phyloP scores from a whole-genome alignment of 2,797 vertebrate species.

The Sebastiscus tertius region DNA sequence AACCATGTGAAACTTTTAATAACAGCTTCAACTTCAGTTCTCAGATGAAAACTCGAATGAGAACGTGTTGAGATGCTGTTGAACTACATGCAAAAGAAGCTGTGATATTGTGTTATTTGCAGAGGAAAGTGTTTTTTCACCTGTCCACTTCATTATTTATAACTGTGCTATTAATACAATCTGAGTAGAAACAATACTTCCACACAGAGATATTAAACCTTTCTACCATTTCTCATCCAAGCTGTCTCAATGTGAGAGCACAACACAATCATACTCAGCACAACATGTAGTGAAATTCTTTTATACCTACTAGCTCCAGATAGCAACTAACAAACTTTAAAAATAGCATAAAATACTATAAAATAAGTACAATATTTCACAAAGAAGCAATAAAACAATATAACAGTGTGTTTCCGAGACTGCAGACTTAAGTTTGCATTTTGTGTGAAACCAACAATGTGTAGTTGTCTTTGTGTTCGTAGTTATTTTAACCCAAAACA shows the following conservation, averaged over 20 bases:
- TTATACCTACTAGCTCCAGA: neutral
- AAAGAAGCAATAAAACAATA: neutral
- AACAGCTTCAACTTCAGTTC: neutral
- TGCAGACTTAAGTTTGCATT: too few species aligned
- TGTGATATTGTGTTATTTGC: neutral
- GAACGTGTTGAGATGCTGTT: slow-evolving; percentile 3
- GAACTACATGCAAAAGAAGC: neutral
- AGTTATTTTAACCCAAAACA: too few species aligned
- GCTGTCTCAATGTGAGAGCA: neutral
- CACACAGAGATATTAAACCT: neutral
- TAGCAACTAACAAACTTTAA: neutral
- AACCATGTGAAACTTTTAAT: neutral
- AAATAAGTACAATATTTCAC: neutral
- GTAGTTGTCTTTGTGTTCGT: too few species aligned
- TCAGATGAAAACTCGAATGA: neutral
- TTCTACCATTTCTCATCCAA: neutral
- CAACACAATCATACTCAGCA: neutral
- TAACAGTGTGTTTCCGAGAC: neutral
- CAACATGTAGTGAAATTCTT: neutral
- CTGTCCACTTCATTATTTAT: neutral
- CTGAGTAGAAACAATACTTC: neutral
- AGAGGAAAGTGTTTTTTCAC: neutral
- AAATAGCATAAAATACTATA: neutral
- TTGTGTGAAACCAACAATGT: too few species aligned
- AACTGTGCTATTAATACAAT: neutral